A percentile compares a stretch with the other conserved stretches of the same genome.
Evolutionary conservation across 2,888 invertebrate species (phyloP).

Genomic region (Ormia ochracea): DNA sequence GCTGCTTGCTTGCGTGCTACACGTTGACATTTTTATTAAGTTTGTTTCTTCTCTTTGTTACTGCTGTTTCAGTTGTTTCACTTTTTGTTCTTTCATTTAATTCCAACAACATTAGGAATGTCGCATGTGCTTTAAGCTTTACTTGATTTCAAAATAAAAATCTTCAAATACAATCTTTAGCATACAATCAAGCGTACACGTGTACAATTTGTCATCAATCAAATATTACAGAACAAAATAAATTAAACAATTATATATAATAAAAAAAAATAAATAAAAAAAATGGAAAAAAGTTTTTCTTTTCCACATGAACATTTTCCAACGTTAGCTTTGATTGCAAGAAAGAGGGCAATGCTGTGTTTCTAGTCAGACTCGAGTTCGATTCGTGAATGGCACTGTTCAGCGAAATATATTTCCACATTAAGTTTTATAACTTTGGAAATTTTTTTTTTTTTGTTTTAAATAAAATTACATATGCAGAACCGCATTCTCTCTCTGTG

Average conservation of each 20-base stretch:
- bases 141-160: slow-evolving; percentile 22
- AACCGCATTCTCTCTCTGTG: too few relatives aligned
- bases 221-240: slow-evolving; percentile 52
- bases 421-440: too few relatives aligned
- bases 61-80: slow-evolving; percentile 27
- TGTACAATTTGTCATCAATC: slow-evolving; percentile 53
- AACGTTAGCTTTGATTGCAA: too few relatives aligned
- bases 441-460: too few relatives aligned
- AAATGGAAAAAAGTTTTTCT: background rate
- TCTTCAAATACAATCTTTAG: background rate
- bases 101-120: slow-evolving; percentile 1
- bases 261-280: background rate
- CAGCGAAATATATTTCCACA: too few relatives aligned
- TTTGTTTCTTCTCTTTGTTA: background rate
- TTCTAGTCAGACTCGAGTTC: too few relatives aligned
- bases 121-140: slow-evolving; percentile 43
- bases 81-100: slow-evolving; percentile 34
- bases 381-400: too few relatives aligned
- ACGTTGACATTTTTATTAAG: slow-evolving; percentile 4
- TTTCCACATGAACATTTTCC: background rate
- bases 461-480: too few relatives aligned
- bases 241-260: too few relatives aligned
- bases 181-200: background rate
- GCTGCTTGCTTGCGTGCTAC: slow-evolving; percentile 11
- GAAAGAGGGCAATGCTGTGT: too few relatives aligned